phyloP scores from a whole-genome alignment of 2,797 vertebrate species.

The Pogoniulus pusillus region DNA sequence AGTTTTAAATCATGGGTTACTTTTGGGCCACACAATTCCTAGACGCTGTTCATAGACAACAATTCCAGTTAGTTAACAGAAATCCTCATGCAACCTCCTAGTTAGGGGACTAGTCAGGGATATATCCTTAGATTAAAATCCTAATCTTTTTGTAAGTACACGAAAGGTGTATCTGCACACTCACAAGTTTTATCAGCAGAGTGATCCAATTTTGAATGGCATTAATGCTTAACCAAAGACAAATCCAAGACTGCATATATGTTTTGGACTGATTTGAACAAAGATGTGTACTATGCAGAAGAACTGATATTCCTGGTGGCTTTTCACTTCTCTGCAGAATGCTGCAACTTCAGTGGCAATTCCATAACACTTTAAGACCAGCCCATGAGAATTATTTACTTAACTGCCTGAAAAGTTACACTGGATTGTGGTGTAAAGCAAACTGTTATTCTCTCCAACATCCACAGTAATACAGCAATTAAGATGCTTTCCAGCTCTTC shows the following conservation, averaged over 20 bases:
- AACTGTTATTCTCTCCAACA: fast-evolving
- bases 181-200: neutral
- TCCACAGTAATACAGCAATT: fast-evolving
- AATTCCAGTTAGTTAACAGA: neutral
- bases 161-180: neutral
- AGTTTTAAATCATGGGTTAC: neutral
- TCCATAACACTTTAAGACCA: neutral
- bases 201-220: neutral
- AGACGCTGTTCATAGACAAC: neutral
- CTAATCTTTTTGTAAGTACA: neutral
- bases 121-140: neutral
- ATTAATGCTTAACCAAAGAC: neutral
- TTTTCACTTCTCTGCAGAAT: neutral
- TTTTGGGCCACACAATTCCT: neutral
- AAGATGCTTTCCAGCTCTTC: neutral
- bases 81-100: fast-evolving
- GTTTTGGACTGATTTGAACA: neutral
- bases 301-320: neutral
- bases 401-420: neutral
- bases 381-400: neutral
- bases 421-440: neutral
- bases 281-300: neutral
- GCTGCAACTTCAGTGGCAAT: neutral
- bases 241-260: fast-evolving
- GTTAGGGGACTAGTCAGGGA: neutral